Percentiles rank a stretch among this genome's conserved stretches.
Conservation (phyloP, 2,797 vertebrate species). For the Austrolebias charrua region DNA sequence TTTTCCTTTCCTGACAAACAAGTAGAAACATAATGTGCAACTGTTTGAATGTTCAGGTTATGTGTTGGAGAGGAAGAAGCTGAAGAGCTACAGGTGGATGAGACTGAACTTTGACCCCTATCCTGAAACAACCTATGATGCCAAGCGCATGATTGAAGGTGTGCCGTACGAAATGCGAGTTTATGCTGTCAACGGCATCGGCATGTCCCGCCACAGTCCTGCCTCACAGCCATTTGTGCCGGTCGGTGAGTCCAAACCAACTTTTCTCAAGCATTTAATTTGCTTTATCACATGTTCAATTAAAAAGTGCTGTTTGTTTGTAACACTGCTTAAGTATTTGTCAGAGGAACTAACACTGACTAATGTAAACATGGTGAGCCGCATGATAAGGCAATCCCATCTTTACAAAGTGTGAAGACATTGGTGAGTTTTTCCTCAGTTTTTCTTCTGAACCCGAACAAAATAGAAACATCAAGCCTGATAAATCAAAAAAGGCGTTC, state of each 20-base stretch:
- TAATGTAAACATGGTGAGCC: no score
- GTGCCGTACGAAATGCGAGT: constrained; percentile 93
- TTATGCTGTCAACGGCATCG: constrained; percentile 93
- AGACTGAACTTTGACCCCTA: constrained; percentile 95
- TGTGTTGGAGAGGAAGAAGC: constrained; percentile 96
- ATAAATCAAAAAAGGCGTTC: no score
- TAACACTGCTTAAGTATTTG: neutral
- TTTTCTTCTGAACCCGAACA: no score
- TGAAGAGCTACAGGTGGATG: constrained; percentile 98
- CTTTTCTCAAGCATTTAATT: neutral
- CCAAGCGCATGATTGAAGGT: constrained; percentile 94
- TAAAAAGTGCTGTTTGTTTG: neutral
- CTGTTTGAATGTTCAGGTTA: constrained; percentile 80
- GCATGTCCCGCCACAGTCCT: constrained; percentile 91
- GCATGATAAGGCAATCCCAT: no score
- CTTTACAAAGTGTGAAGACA: no score
- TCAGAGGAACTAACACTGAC: no score
- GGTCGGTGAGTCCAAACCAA: constrained; percentile 84
- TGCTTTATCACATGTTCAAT: neutral
- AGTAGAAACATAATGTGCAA: neutral
- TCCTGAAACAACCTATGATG: constrained; percentile 86
- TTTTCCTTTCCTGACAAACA: no score
- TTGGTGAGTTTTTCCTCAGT: no score
- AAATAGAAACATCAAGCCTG: no score
- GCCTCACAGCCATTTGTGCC: constrained; percentile 94